Base-by-base conservation (phyloP, 2,888 invertebrate genomes). In the Dasypogon diadema region DNA sequence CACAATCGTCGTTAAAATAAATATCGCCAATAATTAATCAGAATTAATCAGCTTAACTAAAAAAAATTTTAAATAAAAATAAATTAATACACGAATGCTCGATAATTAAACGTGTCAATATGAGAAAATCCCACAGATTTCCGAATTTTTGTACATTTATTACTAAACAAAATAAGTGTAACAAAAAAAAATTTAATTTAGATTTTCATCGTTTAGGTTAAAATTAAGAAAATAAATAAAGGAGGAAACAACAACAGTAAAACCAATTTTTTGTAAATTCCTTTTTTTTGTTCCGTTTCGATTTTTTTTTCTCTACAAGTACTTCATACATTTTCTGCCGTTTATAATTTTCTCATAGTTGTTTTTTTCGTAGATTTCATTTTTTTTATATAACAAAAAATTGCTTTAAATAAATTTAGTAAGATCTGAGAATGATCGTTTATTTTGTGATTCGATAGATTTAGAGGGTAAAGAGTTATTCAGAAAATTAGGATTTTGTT, bases 131-230 rank as follows among this genome's bases (percentile, higher is more conserved):
- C 73, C 55, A 73, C 73, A 73, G 73, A 73, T 73, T 73, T 73
- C 56, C 55, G 46, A 73, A n/a, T 56, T 73, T 73, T 73, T 73
- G 73, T 73, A 73, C 73, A 73, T 73, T 73, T 73, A 73, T 73
- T 73, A 73, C 73, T 55, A 73, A 56, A 56, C 42, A 56, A 56
- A 26, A 42, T 54, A 73, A 56, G 26, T 42, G 56, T 24, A 73
- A 73, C 30, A 54, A 34, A 63, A 58, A 30, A 46, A 55, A 21
- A 56, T 54, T 37, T 30, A 56, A 37, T 70, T 70, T 54, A 70
- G 30, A 12, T 54, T 54, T 46, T 70, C 46, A 70, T 30, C 54
- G 54, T 54, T 70, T 54, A 70, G 70, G 34, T 54, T 70, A 34
- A 65, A 70, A 51, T 70, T 54, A 70, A 70, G 51, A 54, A 34